Evolutionary conservation across 2,113 vertebrate species (phyloP), one percentile per base, ranked within the genome.

Genomic region (Atlantisia rogersi): DNA sequence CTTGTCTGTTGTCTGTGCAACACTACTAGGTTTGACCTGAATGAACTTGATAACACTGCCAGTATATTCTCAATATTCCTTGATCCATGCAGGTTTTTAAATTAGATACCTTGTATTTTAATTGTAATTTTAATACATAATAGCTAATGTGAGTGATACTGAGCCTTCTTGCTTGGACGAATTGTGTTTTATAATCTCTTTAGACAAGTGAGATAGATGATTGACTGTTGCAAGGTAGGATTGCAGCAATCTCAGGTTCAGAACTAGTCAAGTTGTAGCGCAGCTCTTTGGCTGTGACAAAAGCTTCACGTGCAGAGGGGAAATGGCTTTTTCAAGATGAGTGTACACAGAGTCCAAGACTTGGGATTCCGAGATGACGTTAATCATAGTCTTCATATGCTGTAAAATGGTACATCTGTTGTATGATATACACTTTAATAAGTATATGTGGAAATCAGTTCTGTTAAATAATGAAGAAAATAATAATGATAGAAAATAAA

Each of bases 291-390:
- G 7, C 46, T 73, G n/a, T 44, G 70, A 37, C 59, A 52, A 59
- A 60, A 56, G 18, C 15, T 3, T 6, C 15, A 48, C 5, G 31
- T 48, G 56, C 17, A 42, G 22, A 62, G 56, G 40, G 48, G 15
- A 81, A 77, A 64, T 56, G 20, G 15, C 31, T 4, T 76, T 55
- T 78, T 25, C 24, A 56, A 4, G 13, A 10, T 59, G 16, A 17
- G 9, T 63, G 21, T 39, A 7, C 28, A 4, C 6, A 0, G 2
- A n/a, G 5, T 42, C 9, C 46, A 29, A 17, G 15, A 21, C 26
- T 11, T 26, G 11, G 11, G 44, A 37, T 70, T 69, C 24, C 19
- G 29, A 12, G 5, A 4, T 25, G 32, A 9, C 35, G 15, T 52
- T 56, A 39, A 83, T 50, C 40, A 35, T 1, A 6, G 31, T 6